A percentile compares a stretch with the other conserved stretches of the same genome.
Evolutionary conservation across 2,797 vertebrate genomes (phyloP).

Genomic region (Sebastes itinus): DNA sequence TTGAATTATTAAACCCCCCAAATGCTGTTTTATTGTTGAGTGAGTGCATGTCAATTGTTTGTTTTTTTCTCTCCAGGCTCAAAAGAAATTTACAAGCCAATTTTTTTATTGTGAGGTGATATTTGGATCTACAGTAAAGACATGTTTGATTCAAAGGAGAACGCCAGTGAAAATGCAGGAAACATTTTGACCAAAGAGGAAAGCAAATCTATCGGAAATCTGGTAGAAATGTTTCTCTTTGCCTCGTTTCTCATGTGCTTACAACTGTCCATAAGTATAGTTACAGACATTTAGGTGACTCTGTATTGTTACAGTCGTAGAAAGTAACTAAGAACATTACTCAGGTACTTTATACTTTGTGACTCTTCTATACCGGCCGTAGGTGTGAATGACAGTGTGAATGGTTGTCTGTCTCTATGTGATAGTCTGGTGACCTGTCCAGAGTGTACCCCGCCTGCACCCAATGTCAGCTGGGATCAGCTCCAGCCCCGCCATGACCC

Average conservation of each 20-base stretch:
- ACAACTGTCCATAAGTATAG: not conserved
- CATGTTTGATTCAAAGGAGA: not conserved
- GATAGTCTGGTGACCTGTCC: too few species aligned
- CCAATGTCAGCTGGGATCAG: too few species aligned
- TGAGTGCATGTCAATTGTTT: slow-evolving; percentile 11
- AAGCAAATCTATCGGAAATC: not conserved
- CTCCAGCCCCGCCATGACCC: too few species aligned
- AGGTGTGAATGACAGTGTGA: too few species aligned
- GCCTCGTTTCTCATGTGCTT: not conserved
- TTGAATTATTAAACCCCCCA: slow-evolving; percentile 70
- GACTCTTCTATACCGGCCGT: too few species aligned
- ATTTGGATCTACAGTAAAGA: not conserved
- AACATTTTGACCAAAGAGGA: not conserved
- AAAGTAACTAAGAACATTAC: not conserved
- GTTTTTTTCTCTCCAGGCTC: not conserved
- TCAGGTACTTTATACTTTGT: too few species aligned
- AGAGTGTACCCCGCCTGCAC: too few species aligned
- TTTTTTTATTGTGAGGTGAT: not conserved
- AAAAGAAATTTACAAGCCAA: too few species aligned
- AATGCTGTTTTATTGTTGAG: slow-evolving; percentile 61
- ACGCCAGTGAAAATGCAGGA: not conserved
- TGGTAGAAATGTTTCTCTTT: not conserved
- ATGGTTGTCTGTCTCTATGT: too few species aligned
- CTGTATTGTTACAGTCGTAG: not conserved
- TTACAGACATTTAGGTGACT: not conserved